phyloP scores from a whole-genome alignment of 2,888 invertebrate species.

The Sabatieria punctata region DNA sequence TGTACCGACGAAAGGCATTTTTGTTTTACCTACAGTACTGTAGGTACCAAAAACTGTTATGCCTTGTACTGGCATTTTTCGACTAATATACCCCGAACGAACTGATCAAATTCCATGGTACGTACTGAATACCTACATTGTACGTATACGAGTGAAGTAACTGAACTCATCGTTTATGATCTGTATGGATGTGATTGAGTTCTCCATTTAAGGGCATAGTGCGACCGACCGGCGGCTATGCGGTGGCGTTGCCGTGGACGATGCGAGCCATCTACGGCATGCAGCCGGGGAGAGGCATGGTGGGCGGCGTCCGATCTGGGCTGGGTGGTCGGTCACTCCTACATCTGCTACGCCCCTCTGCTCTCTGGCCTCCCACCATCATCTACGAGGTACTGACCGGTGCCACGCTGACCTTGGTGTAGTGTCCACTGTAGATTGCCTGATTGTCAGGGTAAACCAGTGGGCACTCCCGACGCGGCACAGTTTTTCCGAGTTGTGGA shows the following conservation, averaged over 20 bases:
- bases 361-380: constrained; percentile 52
- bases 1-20: no score
- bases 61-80: no score
- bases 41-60: no score
- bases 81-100: no score
- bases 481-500: constrained; percentile 75
- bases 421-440: constrained; percentile 3
- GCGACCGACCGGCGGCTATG: constrained; percentile 68
- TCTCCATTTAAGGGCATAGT: constrained; percentile 42
- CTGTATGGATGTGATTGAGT: constrained; percentile 7
- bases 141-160: no score
- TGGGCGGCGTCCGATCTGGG: constrained; percentile 58
- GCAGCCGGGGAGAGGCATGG: constrained; percentile 50
- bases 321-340: no score
- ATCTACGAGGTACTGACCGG: constrained; percentile 28
- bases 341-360: no score
- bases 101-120: no score
- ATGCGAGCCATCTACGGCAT: no score
- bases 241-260: constrained; percentile 65
- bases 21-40: no score
- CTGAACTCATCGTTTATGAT: no score
- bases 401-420: constrained; percentile 6
- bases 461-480: constrained; percentile 76
- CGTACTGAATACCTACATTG: no score
- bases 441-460: constrained; percentile 76